Conservation (phyloP, 2,113 vertebrate genomes). For the Buteo buteo region DNA sequence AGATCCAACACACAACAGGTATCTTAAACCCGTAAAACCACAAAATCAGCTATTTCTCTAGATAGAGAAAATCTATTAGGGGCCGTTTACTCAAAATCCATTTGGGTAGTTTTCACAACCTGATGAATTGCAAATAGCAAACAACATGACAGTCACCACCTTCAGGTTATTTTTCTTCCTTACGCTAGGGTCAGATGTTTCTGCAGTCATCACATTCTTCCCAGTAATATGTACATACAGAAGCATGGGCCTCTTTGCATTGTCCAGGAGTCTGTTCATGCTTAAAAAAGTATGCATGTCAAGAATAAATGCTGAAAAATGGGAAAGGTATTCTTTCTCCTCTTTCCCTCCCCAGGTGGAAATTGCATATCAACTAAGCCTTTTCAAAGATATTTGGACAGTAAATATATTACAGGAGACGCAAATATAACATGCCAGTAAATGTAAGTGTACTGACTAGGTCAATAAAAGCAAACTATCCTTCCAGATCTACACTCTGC, state of each 20-base stretch:
- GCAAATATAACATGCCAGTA: not conserved
- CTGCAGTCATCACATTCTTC: not conserved
- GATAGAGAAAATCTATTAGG: not conserved
- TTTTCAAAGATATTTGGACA: not conserved
- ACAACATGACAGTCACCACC: not conserved
- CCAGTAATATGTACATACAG: not conserved
- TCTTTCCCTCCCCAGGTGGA: not conserved
- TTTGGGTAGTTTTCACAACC: not conserved
- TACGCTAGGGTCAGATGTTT: not conserved
- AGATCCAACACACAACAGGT: not conserved
- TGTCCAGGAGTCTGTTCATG: not conserved
- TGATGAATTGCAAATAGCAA: not conserved
- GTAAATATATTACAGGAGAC: not conserved
- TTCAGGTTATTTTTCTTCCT: not conserved
- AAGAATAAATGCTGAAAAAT: not conserved
- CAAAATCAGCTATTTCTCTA: not conserved
- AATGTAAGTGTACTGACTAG: not conserved
- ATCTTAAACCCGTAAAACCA: not conserved
- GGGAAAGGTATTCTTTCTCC: not conserved
- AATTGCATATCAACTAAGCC: not conserved
- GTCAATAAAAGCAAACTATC: not conserved
- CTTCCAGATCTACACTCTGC: not conserved
- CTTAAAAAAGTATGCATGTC: not conserved
- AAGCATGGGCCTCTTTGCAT: not conserved
- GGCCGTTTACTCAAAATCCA: not conserved